phyloP scores from a whole-genome alignment of 2,113 vertebrate genomes.

The Turdus rufiventris region DNA sequence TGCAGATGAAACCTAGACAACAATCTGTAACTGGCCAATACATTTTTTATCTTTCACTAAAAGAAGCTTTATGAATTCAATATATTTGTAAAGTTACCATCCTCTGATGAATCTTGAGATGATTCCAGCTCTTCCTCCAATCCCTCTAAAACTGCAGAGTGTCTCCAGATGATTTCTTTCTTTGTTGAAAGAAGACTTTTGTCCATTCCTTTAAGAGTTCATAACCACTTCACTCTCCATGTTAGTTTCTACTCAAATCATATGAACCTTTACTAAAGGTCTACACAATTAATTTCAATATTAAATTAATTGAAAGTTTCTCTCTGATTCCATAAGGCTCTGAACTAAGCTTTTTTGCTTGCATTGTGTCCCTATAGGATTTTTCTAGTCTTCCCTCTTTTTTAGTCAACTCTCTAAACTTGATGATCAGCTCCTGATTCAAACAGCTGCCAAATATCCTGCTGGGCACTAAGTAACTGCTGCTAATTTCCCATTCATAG shows the following conservation, averaged over 20 bases:
- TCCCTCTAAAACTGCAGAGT: background rate
- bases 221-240: background rate
- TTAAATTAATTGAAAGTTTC: background rate
- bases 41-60: background rate
- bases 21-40: background rate
- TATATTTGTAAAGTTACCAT: background rate
- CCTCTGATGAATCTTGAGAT: background rate
- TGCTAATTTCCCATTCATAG: background rate
- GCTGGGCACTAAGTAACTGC: background rate
- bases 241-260: background rate
- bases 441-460: conserved; percentile 4
- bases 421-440: background rate
- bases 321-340: background rate
- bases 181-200: background rate
- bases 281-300: background rate
- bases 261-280: background rate
- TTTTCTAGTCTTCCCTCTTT: background rate
- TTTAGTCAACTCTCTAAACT: background rate
- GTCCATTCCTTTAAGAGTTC: background rate
- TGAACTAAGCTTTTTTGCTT: background rate
- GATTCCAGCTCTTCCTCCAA: background rate
- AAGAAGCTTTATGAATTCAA: background rate
- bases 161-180: background rate
- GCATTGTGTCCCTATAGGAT: background rate
- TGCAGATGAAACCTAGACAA: background rate